Evolutionary conservation across 2,113 vertebrate genomes (phyloP).

Genomic region (Alectura lathami): DNA sequence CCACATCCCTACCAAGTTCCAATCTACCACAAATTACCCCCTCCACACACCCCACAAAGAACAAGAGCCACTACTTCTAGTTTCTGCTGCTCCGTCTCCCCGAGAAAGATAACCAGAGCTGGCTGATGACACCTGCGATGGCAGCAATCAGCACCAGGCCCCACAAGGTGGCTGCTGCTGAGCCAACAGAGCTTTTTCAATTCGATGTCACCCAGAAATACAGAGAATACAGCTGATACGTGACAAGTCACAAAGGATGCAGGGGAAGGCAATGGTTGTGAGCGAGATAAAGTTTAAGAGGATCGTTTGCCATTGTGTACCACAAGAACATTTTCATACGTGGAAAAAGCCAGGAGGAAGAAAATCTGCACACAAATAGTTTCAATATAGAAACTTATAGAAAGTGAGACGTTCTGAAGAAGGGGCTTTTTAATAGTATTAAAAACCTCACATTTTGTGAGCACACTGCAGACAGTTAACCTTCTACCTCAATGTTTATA

Average conservation of each 20-base stretch:
- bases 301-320: neutral
- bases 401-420: neutral
- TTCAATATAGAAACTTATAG: neutral
- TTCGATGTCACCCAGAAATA: neutral
- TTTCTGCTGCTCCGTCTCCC: neutral
- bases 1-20: neutral
- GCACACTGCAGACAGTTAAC: neutral
- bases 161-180: accelerated
- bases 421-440: neutral
- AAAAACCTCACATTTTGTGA: neutral
- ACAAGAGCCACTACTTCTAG: neutral
- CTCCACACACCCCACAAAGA: neutral
- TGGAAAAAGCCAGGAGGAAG: neutral
- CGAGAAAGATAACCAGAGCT: neutral
- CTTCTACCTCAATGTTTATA: neutral
- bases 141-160: neutral
- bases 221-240: neutral
- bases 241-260: neutral
- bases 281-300: neutral
- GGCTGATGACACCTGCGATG: neutral
- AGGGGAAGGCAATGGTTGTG: neutral
- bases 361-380: neutral
- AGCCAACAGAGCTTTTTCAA: neutral
- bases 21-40: neutral
- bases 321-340: neutral